Evolutionary conservation across 2,113 vertebrate species (phyloP), one percentile per base, ranked within the genome.

Genomic region (Mormoops blainvillei): DNA sequence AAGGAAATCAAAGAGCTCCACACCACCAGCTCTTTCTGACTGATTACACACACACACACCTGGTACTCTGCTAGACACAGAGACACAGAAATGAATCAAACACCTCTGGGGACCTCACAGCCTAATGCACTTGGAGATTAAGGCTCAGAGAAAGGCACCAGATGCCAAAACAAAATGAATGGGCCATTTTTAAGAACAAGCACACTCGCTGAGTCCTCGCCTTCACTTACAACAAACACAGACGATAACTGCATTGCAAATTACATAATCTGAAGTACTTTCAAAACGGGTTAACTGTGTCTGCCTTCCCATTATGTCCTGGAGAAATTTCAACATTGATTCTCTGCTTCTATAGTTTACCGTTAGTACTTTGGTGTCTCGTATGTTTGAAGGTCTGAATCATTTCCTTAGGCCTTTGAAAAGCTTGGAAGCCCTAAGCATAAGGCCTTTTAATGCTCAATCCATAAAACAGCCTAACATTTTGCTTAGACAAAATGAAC

Each of bases 321-420:
- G 13, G 0, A 50, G 33, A 41, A 3, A 56, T 13, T 13, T 48
- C 12, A 52, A 28, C 7, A 81, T 26, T 43, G 11, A n/a, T 41
- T 67, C 38, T 52, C 31, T 33, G 74, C 18, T 28, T 56, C 68
- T 84, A 41, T 16, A 45, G 54, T 90, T 90, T 86, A 52, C 76
- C 56, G 80, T 56, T 10, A 82, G 14, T 22, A 61, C 67, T 82
- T 70, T 52, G 2, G 56, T 87, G n/a, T 71, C 73, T 67, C 5
- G 19, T 38, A 58, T 84, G 65, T 63, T 91, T 71, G 52, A 19
- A 90, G 3, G 15, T 68, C 84, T 91, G 82, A 96, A 70, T 95
- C 70, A 92, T 43, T 71, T 87, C 76, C 81, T 77, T 45, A 36
- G 15, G 22, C 18, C 74, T 83, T 86, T 45, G 52, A 31, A 76